phyloP scores from a whole-genome alignment of 2,888 invertebrate genomes.

The Melanostoma scalare region DNA sequence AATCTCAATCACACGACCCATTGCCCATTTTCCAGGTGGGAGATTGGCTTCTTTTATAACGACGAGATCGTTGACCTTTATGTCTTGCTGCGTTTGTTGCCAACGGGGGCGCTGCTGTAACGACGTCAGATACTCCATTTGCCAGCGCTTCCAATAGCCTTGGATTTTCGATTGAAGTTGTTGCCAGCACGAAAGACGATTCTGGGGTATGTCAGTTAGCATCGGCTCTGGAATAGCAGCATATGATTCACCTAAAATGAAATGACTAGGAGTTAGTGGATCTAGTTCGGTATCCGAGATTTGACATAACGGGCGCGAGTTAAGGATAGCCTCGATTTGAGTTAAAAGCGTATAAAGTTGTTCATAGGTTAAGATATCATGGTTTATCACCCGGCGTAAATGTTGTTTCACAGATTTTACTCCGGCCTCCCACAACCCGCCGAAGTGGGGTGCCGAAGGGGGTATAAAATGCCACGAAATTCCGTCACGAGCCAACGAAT shows the following conservation, averaged over 20 bases:
- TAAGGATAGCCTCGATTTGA: constrained; percentile 35
- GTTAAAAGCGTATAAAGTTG: constrained; percentile 20
- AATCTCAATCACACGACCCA: constrained; percentile 5
- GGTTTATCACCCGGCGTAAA: constrained; percentile 12
- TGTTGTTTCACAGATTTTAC: constrained; percentile 41
- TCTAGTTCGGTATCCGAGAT: constrained; percentile 30
- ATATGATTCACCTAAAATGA: no score
- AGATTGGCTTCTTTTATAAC: constrained; percentile 35
- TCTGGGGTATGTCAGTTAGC: constrained; percentile 1
- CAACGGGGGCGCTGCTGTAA: constrained; percentile 45
- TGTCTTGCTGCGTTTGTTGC: constrained; percentile 12
- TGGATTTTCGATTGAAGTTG: constrained; percentile 34
- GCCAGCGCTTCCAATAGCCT: constrained; percentile 38
- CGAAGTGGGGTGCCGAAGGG: constrained; percentile 57
- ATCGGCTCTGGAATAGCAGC: constrained; percentile 13
- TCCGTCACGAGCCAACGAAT: constrained; percentile 39
- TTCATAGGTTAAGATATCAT: constrained; percentile 18
- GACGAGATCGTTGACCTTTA: constrained; percentile 32
- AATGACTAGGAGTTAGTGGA: constrained; percentile 13
- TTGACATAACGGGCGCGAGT: constrained; percentile 29
- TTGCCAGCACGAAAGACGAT: constrained; percentile 36
- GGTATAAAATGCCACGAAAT: constrained; percentile 64
- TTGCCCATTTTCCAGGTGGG: constrained; percentile 46
- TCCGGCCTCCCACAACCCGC: constrained; percentile 60
- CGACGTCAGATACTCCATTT: constrained; percentile 38